These are phyloP conservation scores for Nansenia antarctica DNA, from an alignment of 2,113 vertebrate species.

Conservation along the genomic window DNA sequence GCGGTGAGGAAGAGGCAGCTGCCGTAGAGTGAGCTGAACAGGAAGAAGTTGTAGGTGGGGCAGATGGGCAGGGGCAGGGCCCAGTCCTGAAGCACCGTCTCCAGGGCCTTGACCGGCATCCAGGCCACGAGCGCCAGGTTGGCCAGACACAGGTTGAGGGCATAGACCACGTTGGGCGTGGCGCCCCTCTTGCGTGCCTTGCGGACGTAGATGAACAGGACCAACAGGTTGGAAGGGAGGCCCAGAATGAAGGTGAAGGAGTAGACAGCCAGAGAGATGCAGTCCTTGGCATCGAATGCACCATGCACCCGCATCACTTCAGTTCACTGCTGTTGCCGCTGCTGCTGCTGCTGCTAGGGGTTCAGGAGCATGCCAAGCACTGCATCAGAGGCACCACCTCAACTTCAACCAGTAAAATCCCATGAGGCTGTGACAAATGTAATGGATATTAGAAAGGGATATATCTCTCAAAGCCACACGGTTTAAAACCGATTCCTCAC, in stretches of 20 bases:
- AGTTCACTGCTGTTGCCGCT: not conserved
- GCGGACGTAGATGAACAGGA: constrained; percentile 72
- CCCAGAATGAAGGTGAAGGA: constrained; percentile 76
- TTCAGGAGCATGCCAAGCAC: not conserved
- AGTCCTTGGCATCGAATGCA: constrained; percentile 29
- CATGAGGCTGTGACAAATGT: not conserved
- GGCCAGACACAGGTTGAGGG: constrained; percentile 78
- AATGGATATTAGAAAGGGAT: not conserved
- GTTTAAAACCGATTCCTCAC: not conserved
- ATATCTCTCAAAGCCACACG: not conserved
- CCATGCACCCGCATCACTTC: constrained; percentile 44
- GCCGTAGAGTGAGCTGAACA: constrained; percentile 76
- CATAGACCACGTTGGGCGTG: constrained; percentile 80
- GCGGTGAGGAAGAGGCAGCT: constrained; percentile 78
- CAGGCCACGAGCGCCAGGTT: constrained; percentile 76
- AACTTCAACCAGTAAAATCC: not conserved
- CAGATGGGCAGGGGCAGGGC: constrained; percentile 67
- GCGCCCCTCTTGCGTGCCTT: constrained; percentile 71
- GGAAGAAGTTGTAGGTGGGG: constrained; percentile 75
- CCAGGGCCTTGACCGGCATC: constrained; percentile 73
- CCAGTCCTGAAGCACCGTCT: constrained; percentile 68
- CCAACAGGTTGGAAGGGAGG: constrained; percentile 76
- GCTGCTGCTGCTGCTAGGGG: not conserved
- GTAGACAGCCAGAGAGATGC: constrained; percentile 62
- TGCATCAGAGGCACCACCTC: not conserved